These are phyloP conservation scores for Caenorhabditis uteleia DNA, from an alignment of 2,888 invertebrate species.

Conservation along the genomic window DNA sequence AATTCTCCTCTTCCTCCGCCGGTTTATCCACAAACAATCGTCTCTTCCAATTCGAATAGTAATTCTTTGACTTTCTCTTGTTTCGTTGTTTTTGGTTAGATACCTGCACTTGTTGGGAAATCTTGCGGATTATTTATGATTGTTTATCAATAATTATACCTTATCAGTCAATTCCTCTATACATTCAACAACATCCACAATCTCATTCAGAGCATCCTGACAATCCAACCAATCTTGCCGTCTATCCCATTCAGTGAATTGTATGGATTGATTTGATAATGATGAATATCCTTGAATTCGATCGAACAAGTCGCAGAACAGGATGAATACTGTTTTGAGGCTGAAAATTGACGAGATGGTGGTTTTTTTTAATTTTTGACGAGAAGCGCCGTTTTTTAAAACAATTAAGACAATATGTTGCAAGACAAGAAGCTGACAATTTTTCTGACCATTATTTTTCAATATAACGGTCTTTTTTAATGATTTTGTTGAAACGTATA, in stretches of 20 bases:
- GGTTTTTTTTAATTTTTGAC: too few species aligned
- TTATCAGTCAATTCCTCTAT: too few species aligned
- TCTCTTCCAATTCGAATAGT: conserved; percentile 22
- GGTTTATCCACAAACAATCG: conserved; percentile 21
- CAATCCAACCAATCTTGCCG: conserved; percentile 23
- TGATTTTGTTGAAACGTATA: neutral
- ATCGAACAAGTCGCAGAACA: conserved; percentile 55
- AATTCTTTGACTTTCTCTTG: conserved; percentile 15
- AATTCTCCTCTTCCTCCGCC: neutral
- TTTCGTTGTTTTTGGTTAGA: conserved; percentile 3
- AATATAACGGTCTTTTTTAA: too few species aligned
- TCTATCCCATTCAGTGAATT: conserved; percentile 33
- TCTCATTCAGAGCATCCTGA: conserved; percentile 8
- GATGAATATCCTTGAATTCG: conserved; percentile 43
- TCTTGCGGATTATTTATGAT: too few species aligned
- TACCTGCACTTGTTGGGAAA: too few species aligned
- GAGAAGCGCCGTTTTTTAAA: too few species aligned
- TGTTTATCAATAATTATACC: neutral
- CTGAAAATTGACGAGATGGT: conserved; percentile 30
- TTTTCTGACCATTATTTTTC: too few species aligned
- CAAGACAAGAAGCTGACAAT: too few species aligned
- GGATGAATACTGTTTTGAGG: conserved; percentile 21
- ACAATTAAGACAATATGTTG: too few species aligned
- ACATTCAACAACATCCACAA: conserved; percentile 32
- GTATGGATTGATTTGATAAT: conserved; percentile 26